Conservation (phyloP, 2,888 invertebrate species). For the Lithophane leautieri region DNA sequence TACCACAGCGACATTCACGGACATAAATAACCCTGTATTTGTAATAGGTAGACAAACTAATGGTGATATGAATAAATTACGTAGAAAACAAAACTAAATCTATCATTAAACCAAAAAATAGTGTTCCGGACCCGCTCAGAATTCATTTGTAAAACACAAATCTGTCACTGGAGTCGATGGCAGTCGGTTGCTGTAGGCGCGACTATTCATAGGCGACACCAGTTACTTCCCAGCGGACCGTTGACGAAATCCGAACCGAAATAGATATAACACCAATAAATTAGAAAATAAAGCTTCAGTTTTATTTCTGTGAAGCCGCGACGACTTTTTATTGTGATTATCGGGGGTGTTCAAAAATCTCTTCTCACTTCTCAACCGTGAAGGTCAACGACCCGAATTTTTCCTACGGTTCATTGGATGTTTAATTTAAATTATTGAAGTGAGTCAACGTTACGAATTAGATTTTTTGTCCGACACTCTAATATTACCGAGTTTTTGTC, state of each 20-base stretch:
- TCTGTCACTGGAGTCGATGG: slow-evolving; percentile 85
- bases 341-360: slow-evolving; percentile 79
- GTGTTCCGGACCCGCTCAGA: slow-evolving; percentile 76
- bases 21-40: slow-evolving; percentile 51
- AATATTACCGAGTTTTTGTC: slow-evolving; percentile 62
- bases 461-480: slow-evolving; percentile 64
- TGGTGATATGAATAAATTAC: slow-evolving; percentile 62
- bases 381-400: slow-evolving; percentile 83
- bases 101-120: slow-evolving; percentile 75
- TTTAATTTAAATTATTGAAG: slow-evolving; percentile 77
- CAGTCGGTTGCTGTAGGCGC: slow-evolving; percentile 73
- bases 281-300: slow-evolving; percentile 83
- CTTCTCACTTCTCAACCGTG: slow-evolving; percentile 60
- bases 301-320: slow-evolving; percentile 78
- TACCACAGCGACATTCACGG: slow-evolving; percentile 13
- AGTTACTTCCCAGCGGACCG: slow-evolving; percentile 74
- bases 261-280: slow-evolving; percentile 86
- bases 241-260: slow-evolving; percentile 85
- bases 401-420: slow-evolving; percentile 77
- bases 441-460: slow-evolving; percentile 69
- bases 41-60: slow-evolving; percentile 50
- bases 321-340: slow-evolving; percentile 83
- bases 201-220: slow-evolving; percentile 83
- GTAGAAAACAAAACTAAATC: slow-evolving; percentile 74
- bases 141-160: slow-evolving; percentile 87